A percentile compares a stretch with the other conserved stretches of the same genome.
Evolutionary conservation across 2,113 vertebrate species (phyloP).

Genomic region (Notechis scutatus): DNA sequence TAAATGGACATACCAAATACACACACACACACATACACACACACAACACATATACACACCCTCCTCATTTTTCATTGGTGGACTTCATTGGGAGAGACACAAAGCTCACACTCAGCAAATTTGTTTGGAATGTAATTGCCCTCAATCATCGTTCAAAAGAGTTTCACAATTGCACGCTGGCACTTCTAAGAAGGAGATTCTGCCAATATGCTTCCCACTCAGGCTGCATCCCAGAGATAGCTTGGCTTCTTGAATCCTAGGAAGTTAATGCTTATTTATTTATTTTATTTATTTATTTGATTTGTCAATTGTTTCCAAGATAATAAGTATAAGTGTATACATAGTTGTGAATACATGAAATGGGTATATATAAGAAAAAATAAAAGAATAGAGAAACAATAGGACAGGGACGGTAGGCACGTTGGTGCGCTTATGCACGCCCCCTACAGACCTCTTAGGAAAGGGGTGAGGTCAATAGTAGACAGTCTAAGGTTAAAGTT

Average conservation of each 20-base stretch:
- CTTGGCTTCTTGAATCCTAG: constrained; percentile 19
- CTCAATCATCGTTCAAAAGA: constrained; percentile 23
- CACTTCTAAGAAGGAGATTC: rapidly evolving
- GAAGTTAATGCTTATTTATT: constrained; percentile 51
- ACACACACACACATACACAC: rapidly evolving
- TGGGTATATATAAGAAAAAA: no score
- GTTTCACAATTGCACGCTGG: constrained; percentile 33
- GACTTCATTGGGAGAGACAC: not conserved
- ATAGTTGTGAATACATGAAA: no score
- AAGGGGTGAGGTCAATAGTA: no score
- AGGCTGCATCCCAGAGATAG: not conserved
- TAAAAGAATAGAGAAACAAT: no score
- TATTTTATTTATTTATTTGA: no score
- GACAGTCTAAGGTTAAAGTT: no score
- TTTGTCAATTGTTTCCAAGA: no score
- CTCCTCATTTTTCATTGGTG: not conserved
- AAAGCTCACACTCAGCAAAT: constrained; percentile 14
- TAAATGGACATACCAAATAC: not conserved
- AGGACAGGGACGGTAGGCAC: no score
- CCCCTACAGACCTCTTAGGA: no score
- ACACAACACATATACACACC: rapidly evolving
- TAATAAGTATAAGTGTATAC: no score
- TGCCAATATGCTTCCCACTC: constrained; percentile 55
- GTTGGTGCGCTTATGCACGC: no score
- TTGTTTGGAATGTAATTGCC: constrained; percentile 22